Evolutionary conservation across 2,888 invertebrate genomes (phyloP).

Genomic region (Chouioia cunea): DNA sequence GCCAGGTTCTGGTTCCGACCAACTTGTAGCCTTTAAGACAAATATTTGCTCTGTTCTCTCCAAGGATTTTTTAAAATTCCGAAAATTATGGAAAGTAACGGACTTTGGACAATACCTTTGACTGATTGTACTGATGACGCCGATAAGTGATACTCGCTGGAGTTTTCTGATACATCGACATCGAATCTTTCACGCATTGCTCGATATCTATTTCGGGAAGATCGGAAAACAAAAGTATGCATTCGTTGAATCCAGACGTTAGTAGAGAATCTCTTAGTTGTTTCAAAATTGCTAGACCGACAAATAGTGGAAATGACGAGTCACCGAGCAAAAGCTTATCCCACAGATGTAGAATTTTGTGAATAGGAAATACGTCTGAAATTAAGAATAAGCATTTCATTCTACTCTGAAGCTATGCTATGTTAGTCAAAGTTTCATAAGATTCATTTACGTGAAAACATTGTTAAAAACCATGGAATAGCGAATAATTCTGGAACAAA

Average conservation of each 20-base stretch:
- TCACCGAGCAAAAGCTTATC: constrained; percentile 95
- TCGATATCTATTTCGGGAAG: constrained; percentile 97
- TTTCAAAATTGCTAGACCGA: constrained; percentile 92
- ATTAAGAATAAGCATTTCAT: constrained; percentile 53
- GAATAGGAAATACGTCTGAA: constrained; percentile 96
- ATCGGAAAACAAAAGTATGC: constrained; percentile 98
- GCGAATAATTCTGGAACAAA: constrained; percentile 98
- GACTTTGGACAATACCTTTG: constrained; percentile 54
- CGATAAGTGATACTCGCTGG: constrained; percentile 91
- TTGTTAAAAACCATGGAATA: constrained; percentile 98
- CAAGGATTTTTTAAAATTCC: neutral
- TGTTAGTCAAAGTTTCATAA: neutral
- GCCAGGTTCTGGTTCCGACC: constrained; percentile 62
- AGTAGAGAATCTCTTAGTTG: constrained; percentile 88
- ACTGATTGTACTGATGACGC: constrained; percentile 75
- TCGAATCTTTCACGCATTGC: constrained; percentile 89
- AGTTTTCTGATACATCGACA: constrained; percentile 85
- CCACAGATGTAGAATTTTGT: constrained; percentile 98
- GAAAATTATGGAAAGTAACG: neutral
- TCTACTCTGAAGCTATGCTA: neutral
- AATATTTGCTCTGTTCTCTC: constrained; percentile 10
- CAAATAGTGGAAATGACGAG: constrained; percentile 92
- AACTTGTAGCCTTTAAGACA: constrained; percentile 55
- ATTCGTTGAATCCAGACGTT: constrained; percentile 96
- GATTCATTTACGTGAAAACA: constrained; percentile 92